Evolutionary conservation across 2,113 vertebrate species (phyloP).

Genomic region (Halichoeres trimaculatus): DNA sequence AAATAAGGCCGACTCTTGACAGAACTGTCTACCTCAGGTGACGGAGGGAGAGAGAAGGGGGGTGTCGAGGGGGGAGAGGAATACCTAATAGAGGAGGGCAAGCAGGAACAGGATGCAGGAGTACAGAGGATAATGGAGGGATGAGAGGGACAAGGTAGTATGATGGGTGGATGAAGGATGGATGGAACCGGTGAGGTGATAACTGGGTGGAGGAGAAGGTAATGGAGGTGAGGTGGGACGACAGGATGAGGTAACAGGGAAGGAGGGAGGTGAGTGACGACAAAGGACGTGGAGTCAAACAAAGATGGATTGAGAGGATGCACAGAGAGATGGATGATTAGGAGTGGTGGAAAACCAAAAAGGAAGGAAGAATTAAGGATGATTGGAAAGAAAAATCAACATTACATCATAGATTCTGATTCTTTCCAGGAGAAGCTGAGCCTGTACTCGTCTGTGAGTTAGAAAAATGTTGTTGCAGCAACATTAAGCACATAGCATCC

Average conservation of each 20-base stretch:
- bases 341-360: background rate
- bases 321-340: background rate
- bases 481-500: constrained; percentile 72
- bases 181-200: constrained; percentile 16
- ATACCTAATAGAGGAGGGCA: constrained; percentile 42
- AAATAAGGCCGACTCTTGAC: constrained; percentile 82
- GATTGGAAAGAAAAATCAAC: constrained; percentile 28
- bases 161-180: background rate
- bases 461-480: constrained; percentile 25
- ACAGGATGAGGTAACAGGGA: constrained; percentile 61
- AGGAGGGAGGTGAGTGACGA: constrained; percentile 35
- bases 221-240: constrained; percentile 55
- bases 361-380: constrained; percentile 7
- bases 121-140: constrained; percentile 33
- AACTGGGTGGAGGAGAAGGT: constrained; percentile 29
- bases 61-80: constrained; percentile 46
- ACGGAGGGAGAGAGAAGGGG: constrained; percentile 54
- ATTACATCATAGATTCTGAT: constrained; percentile 43
- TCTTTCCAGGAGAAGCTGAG: constrained; percentile 19
- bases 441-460: background rate
- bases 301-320: constrained; percentile 31
- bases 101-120: constrained; percentile 22
- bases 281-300: constrained; percentile 40
- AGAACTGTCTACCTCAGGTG: constrained; percentile 78
- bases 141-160: constrained; percentile 21